Conservation (phyloP, 2,888 invertebrate species). For the Morinoia aosen region DNA sequence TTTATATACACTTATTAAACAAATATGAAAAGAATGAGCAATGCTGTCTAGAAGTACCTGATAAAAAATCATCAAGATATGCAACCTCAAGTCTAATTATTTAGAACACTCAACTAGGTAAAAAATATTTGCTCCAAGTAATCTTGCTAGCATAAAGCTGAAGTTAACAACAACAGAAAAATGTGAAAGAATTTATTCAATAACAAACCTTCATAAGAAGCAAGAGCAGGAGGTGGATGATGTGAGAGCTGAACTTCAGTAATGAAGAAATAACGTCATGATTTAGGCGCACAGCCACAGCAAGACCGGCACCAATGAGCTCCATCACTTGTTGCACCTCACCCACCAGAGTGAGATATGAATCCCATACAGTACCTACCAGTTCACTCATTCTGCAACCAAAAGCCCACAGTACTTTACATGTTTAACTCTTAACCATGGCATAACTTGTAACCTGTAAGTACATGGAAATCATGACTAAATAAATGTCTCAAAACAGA, state of each 20-base stretch:
- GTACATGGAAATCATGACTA: neutral
- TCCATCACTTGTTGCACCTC: constrained; percentile 63
- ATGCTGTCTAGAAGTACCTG: neutral
- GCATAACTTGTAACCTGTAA: neutral
- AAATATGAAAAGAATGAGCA: neutral
- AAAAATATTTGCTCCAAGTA: neutral
- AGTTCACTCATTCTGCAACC: neutral
- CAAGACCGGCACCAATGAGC: constrained; percentile 63
- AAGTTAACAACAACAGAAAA: neutral
- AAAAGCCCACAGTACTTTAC: neutral
- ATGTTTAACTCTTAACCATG: neutral
- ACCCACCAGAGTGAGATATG: constrained; percentile 56
- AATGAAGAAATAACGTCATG: constrained; percentile 61
- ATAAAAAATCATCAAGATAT: neutral
- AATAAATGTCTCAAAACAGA: neutral
- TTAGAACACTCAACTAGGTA: neutral
- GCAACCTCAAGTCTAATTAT: neutral
- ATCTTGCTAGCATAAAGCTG: neutral
- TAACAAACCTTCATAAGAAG: constrained; percentile 62
- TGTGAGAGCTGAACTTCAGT: constrained; percentile 57
- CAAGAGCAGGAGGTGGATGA: constrained; percentile 64
- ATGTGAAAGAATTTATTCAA: neutral
- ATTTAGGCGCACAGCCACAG: constrained; percentile 63
- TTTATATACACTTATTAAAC: neutral
- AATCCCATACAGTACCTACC: neutral